These are phyloP conservation scores for Todus mexicanus DNA, from an alignment of 2,797 vertebrate genomes.

Conservation along the genomic window DNA sequence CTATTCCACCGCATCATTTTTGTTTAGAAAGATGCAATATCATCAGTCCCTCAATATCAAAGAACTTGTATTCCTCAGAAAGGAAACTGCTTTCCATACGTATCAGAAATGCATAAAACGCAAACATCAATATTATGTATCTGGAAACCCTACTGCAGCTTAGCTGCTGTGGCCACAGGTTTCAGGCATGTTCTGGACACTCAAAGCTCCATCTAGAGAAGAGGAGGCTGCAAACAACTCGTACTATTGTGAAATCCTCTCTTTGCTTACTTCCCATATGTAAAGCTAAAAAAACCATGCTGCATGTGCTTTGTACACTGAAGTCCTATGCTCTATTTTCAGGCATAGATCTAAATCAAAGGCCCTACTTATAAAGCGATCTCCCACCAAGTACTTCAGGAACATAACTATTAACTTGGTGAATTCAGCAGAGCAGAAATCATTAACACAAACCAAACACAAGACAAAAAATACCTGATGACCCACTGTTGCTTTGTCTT, in stretches of 20 bases:
- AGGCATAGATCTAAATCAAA: neutral
- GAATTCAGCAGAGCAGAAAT: neutral
- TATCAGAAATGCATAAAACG: neutral
- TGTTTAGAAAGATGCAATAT: neutral
- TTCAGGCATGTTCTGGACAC: neutral
- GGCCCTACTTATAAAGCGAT: neutral
- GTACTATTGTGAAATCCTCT: neutral
- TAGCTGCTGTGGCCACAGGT: too few relatives aligned
- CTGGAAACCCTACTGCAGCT: neutral
- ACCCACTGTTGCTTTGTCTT: neutral
- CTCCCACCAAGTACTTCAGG: neutral
- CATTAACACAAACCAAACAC: neutral
- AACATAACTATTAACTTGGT: neutral
- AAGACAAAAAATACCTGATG: neutral
- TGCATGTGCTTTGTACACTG: neutral
- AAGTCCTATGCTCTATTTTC: neutral
- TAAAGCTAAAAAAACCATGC: neutral
- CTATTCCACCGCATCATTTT: neutral
- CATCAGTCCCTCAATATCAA: neutral
- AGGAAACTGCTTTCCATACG: accelerated
- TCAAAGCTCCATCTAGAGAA: neutral
- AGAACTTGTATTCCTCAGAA: neutral
- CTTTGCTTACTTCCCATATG: neutral
- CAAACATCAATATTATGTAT: too few relatives aligned
- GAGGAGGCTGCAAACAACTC: neutral